These are phyloP conservation scores for Grallaria varia DNA, from an alignment of 2,113 vertebrate genomes.

Conservation along the genomic window DNA sequence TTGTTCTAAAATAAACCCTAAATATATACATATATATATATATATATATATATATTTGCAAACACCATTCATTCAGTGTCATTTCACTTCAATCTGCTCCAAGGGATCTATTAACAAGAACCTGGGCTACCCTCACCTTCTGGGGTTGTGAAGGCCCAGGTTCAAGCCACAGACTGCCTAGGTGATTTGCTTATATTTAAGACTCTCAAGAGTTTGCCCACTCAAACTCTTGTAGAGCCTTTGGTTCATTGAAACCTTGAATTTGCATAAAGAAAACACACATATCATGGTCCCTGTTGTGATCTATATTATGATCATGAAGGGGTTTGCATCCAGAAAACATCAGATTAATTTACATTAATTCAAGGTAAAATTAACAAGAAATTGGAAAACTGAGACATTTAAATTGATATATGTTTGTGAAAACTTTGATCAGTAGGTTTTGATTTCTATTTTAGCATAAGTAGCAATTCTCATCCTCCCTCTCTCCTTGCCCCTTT, in stretches of 20 bases:
- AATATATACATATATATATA: not conserved
- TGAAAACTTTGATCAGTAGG: not conserved
- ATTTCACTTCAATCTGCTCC: too few relatives aligned
- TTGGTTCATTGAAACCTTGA: too few relatives aligned
- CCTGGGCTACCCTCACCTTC: too few relatives aligned
- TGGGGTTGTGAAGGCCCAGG: too few relatives aligned
- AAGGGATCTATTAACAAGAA: too few relatives aligned
- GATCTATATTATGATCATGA: not conserved
- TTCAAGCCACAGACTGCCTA: too few relatives aligned
- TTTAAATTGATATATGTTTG: not conserved
- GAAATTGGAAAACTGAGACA: not conserved
- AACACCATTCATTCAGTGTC: not conserved
- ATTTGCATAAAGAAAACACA: too few relatives aligned
- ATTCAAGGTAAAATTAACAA: not conserved
- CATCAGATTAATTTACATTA: not conserved
- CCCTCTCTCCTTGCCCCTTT: not conserved
- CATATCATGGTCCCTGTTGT: not conserved
- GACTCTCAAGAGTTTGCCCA: too few relatives aligned
- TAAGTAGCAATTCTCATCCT: not conserved
- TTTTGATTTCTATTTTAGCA: not conserved
- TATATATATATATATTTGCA: too few relatives aligned
- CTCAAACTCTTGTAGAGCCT: too few relatives aligned
- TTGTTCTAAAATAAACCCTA: not conserved
- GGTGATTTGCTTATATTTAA: too few relatives aligned
- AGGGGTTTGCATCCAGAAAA: not conserved